A percentile compares a stretch with the other conserved stretches of the same genome.
phyloP scores from a whole-genome alignment of 2,888 invertebrate genomes.

The Synanthedon tipuliformis region DNA sequence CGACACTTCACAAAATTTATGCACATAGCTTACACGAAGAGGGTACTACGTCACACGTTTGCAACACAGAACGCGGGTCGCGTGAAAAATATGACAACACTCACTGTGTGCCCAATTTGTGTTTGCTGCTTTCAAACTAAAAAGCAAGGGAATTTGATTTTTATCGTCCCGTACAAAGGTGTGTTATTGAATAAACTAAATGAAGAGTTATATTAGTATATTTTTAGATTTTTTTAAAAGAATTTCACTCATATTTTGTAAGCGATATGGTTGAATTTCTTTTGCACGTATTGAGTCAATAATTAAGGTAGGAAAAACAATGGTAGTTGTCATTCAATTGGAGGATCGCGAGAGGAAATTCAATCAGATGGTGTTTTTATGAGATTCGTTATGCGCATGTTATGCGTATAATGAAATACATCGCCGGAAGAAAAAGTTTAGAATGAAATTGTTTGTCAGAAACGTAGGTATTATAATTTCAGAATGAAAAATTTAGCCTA shows the following conservation, averaged over 20 bases:
- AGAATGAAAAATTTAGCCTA: too few species aligned
- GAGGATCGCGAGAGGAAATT: neutral
- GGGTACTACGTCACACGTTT: slow-evolving; percentile 37
- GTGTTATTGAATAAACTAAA: too few species aligned
- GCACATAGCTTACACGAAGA: slow-evolving; percentile 54
- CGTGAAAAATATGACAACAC: slow-evolving; percentile 24
- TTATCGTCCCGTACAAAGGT: too few species aligned
- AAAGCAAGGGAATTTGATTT: too few species aligned
- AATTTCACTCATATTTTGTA: neutral
- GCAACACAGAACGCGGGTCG: slow-evolving; percentile 17
- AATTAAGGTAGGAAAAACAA: slow-evolving; percentile 3
- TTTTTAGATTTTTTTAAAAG: too few species aligned
- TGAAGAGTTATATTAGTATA: too few species aligned
- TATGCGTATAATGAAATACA: neutral
- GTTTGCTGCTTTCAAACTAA: too few species aligned
- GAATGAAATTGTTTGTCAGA: neutral
- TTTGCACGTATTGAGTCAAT: neutral
- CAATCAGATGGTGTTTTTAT: slow-evolving; percentile 4
- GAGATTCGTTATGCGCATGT: neutral
- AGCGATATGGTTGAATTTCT: neutral
- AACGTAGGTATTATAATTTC: too few species aligned
- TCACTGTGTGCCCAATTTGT: slow-evolving; percentile 1
- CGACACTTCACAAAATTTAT: slow-evolving; percentile 50
- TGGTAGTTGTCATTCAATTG: slow-evolving; percentile 3
- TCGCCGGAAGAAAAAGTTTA: neutral